These are phyloP conservation scores for Garrulus glandarius DNA, from an alignment of 2,797 vertebrate genomes.

Conservation along the genomic window DNA sequence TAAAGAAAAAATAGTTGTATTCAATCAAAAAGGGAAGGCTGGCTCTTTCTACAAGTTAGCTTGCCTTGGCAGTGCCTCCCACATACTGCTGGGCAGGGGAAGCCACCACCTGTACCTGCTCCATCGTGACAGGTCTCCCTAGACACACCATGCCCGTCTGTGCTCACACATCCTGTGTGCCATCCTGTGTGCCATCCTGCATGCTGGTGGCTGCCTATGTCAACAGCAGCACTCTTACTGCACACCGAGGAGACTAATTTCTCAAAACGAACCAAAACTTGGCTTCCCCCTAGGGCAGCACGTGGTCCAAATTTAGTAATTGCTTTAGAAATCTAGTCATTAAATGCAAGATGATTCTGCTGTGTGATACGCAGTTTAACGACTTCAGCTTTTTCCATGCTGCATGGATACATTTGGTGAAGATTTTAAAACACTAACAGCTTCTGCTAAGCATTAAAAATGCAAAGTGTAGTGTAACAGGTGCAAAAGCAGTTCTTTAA, in stretches of 20 bases:
- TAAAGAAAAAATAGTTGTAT: background rate
- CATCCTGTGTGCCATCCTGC: fast-evolving
- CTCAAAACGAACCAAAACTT: background rate
- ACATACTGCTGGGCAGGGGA: background rate
- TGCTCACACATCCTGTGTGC: fast-evolving
- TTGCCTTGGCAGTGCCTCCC: background rate
- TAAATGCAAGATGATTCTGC: constrained; percentile 24
- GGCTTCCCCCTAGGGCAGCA: background rate
- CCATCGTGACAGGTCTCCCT: background rate
- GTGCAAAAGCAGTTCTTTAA: constrained; percentile 27
- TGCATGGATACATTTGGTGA: background rate
- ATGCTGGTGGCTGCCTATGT: background rate
- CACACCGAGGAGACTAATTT: background rate
- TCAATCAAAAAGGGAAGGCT: background rate
- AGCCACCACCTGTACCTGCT: background rate
- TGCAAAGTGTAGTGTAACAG: background rate
- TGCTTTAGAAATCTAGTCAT: constrained; percentile 35
- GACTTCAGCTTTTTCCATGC: background rate
- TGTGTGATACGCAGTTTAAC: background rate
- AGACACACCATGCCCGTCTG: fast-evolving
- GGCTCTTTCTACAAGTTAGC: background rate
- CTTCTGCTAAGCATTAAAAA: constrained; percentile 47
- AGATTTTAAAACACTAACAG: constrained; percentile 26
- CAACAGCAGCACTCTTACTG: background rate
- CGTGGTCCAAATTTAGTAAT: constrained; percentile 13